Evolutionary conservation across 2,888 invertebrate species (phyloP).

Genomic region (Rhopalosiphum nymphaeae): DNA sequence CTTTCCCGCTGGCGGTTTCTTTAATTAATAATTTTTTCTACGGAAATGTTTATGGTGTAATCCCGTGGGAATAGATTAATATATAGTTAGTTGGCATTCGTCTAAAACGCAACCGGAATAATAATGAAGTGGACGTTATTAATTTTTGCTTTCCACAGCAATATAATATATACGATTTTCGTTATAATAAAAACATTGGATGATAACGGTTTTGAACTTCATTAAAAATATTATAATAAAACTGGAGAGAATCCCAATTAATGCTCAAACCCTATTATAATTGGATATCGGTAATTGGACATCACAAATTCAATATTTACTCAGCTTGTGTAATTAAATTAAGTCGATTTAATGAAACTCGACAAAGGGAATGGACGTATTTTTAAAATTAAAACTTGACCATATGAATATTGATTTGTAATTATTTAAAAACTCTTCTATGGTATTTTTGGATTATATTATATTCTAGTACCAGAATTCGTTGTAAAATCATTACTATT

Average conservation of each 20-base stretch:
- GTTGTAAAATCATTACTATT: not conserved
- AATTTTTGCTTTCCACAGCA: conserved; percentile 14
- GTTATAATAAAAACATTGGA: not conserved
- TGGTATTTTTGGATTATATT: not conserved
- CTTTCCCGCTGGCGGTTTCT: not conserved
- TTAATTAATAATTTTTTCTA: conserved; percentile 32
- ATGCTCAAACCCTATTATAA: conserved; percentile 26
- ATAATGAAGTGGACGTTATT: conserved; percentile 10
- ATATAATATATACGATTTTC: not conserved
- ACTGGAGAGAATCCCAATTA: conserved; percentile 7
- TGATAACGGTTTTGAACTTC: not conserved
- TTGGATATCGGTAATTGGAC: conserved; percentile 14
- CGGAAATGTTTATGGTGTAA: not conserved
- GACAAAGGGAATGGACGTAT: not conserved
- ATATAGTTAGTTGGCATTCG: not conserved
- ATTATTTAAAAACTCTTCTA: conserved; percentile 7
- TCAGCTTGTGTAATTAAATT: conserved; percentile 20
- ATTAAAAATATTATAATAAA: conserved; percentile 16
- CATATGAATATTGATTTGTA: not conserved
- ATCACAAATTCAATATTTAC: conserved; percentile 3
- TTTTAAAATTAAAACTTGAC: not conserved
- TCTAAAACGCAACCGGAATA: conserved; percentile 14
- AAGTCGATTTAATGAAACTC: conserved; percentile 22
- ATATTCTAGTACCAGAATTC: too few relatives aligned
- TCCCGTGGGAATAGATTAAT: not conserved